Conservation (phyloP, 2,888 invertebrate genomes). For the Tubulanus polymorphus region DNA sequence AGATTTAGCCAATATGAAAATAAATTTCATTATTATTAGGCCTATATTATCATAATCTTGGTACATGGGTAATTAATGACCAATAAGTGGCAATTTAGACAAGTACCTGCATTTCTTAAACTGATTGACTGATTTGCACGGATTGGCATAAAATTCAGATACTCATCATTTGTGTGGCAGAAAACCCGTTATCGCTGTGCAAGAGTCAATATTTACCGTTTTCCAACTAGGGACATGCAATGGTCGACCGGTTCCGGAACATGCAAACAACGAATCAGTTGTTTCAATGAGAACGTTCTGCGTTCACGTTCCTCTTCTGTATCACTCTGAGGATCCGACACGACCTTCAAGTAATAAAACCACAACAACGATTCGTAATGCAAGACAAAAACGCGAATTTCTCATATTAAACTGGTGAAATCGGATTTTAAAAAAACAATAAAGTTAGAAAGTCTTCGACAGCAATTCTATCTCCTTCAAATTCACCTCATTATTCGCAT, state of each 20-base stretch:
- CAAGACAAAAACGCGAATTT: not conserved
- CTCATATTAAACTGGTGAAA: not conserved
- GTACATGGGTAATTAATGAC: too few species aligned
- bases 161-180: too few species aligned
- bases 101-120: too few species aligned
- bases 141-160: too few species aligned
- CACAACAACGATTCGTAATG: not conserved
- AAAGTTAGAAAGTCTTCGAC: not conserved
- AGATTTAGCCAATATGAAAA: too few species aligned
- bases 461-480: not conserved
- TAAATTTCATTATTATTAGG: too few species aligned
- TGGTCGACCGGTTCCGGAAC: constrained; percentile 53
- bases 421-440: not conserved
- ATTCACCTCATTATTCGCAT: too few species aligned
- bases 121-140: too few species aligned
- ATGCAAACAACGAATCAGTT: constrained; percentile 54
- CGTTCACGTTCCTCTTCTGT: constrained; percentile 30
- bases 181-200: too few species aligned
- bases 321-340: constrained; percentile 32
- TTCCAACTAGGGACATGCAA: constrained; percentile 55
- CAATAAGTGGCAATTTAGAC: too few species aligned
- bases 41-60: too few species aligned
- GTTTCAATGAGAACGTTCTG: constrained; percentile 53
- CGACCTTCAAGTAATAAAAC: constrained; percentile 12
- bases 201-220: constrained; percentile 42